Conservation (phyloP, 2,797 vertebrate genomes). For the Enteromius anoplus region DNA sequence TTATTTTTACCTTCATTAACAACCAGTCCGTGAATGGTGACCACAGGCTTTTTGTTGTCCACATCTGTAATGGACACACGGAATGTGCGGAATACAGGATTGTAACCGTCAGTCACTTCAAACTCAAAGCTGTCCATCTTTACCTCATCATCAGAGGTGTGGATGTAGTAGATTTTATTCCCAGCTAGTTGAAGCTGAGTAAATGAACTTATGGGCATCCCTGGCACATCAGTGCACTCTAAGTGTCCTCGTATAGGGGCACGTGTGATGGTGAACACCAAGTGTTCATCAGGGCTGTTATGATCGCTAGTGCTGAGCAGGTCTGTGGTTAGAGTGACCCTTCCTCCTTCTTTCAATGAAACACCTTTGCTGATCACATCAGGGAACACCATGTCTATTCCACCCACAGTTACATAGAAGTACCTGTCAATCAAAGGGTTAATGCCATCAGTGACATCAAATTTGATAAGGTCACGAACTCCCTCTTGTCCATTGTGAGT, state of each 20-base stretch:
- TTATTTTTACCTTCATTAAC: conserved; percentile 89
- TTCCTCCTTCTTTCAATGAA: conserved; percentile 93
- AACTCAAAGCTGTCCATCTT: conserved; percentile 99
- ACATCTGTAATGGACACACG: conserved; percentile 92
- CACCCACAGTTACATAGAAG: conserved; percentile 92
- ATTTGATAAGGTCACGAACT: conserved; percentile 93
- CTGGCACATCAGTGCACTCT: conserved; percentile 89
- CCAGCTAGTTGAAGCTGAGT: conserved; percentile 94
- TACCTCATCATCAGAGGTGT: conserved; percentile 92
- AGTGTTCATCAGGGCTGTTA: conserved; percentile 94
- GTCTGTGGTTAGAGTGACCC: conserved; percentile 91
- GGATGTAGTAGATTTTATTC: conserved; percentile 95
- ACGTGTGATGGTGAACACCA: conserved; percentile 93
- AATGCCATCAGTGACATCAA: conserved; percentile 94
- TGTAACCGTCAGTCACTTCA: conserved; percentile 94
- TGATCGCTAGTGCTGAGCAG: conserved; percentile 94
- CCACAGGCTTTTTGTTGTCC: conserved; percentile 95
- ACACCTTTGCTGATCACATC: conserved; percentile 95
- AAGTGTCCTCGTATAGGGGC: conserved; percentile 90
- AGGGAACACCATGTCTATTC: conserved; percentile 92
- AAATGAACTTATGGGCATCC: conserved; percentile 87
- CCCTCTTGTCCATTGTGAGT: conserved; percentile 88
- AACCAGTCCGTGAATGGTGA: conserved; percentile 85
- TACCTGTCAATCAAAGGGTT: conserved; percentile 95
- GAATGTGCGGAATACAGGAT: conserved; percentile 95